Percentiles rank a stretch among this genome's conserved stretches.
Conservation (phyloP, 1,140 invertebrate genomes). For the Bilobella aurantiaca region DNA sequence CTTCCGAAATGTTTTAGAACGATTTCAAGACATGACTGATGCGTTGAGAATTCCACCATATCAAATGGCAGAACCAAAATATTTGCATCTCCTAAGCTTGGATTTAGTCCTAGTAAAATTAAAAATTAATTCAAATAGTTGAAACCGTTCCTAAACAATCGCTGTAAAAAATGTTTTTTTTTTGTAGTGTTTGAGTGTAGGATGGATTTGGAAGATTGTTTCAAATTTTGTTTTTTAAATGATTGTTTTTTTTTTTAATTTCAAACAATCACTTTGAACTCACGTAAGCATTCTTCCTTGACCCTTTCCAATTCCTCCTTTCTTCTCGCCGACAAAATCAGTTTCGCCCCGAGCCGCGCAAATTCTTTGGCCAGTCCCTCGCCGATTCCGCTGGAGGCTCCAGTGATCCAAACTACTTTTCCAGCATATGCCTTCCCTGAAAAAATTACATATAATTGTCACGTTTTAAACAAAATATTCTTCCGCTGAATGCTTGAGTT, state of each 20-base stretch:
- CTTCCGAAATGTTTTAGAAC: constrained; percentile 60
- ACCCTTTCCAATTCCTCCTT: constrained; percentile 59
- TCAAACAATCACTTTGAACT: too few relatives aligned
- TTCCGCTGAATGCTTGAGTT: neutral
- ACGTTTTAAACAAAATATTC: neutral
- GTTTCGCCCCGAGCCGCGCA: constrained; percentile 50
- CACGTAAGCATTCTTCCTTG: constrained; percentile 58
- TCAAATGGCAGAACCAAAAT: constrained; percentile 63
- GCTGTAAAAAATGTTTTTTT: too few relatives aligned
- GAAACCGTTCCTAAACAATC: constrained; percentile 9
- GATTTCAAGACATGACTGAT: constrained; percentile 51
- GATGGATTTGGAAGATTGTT: too few relatives aligned
- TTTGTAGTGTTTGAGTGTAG: too few relatives aligned
- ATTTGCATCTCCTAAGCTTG: constrained; percentile 42
- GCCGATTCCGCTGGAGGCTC: constrained; percentile 81
- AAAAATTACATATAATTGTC: neutral
- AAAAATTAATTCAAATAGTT: neutral
- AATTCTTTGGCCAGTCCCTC: constrained; percentile 61
- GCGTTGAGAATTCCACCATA: constrained; percentile 50
- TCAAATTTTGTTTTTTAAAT: too few relatives aligned
- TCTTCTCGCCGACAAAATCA: constrained; percentile 66
- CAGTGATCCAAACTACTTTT: constrained; percentile 79
- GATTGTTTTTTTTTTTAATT: too few relatives aligned
- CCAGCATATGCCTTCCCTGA: constrained; percentile 43
- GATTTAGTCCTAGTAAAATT: neutral